Base-by-base conservation (phyloP, 2,113 vertebrate genomes). In the Motacilla alba region DNA sequence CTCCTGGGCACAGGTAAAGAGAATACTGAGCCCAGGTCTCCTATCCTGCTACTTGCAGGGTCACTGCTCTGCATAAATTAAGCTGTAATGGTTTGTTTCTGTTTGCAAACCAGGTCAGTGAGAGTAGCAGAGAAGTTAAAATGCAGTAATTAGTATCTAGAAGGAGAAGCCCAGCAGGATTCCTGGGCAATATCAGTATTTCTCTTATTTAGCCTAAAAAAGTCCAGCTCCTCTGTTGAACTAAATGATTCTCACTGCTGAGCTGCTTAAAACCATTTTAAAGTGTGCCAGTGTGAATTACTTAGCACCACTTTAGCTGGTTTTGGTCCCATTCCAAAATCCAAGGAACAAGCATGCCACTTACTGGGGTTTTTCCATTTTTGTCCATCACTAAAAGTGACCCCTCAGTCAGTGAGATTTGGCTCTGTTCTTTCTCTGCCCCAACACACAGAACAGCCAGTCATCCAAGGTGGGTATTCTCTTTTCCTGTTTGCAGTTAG, bases 291-390 rank as follows among this genome's bases (percentile, higher is more conserved):
- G 5, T 62, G 20, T 30, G 81, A 72, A 24, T 70, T 69, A 22
- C 35, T 80, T 55, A 37, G 19, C 8, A 11, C 24, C 22, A 3
- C 35, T 89, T 89, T 28, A 68, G 28, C 2, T 41, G 31, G 22
- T 31, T 31, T 59, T 31, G 49, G 27, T 72, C 39, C 35, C 64
- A 17, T 13, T 44, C 73, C 0, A 13, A 81, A 75, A n/a, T 39
- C 22, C 1, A 1, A 7, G 73, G 63, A 69, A n/a, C 0, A 0
- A 77, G 23, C 20, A 1, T 6, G 43, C 33, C 21, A 11, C 21
- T 46, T 27, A 8, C 55, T 59, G 64, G 26, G 30, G 20, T 66
- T 83, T 83, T 52, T 53, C 56, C 7, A 2, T 15, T 83, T 83
- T 49, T 58, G 35, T 31, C 41, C 43, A 19, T 83, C 64, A 77